Evolutionary conservation across 2,888 invertebrate genomes (phyloP), one percentile per base, ranked within the genome.

Genomic region (Coleophora deauratella): DNA sequence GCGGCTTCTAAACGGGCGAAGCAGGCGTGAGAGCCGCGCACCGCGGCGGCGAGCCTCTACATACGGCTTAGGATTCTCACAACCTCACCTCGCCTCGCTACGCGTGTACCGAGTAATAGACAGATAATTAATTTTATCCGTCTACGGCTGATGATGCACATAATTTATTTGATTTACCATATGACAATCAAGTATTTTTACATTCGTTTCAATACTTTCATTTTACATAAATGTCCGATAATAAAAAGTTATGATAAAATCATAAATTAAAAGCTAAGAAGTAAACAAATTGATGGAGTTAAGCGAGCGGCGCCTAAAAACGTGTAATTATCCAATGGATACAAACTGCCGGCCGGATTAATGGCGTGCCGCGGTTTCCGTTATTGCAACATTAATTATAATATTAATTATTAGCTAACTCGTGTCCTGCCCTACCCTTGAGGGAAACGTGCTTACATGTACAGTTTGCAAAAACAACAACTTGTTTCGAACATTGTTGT

Each of bases 401-500:
- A 84, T 81, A 82, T 84, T 81, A 82, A 82, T 82, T 82, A 84
- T 81, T 79, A 79, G 78, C 72, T 77, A 78, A 80, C 74, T 78
- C 72, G 65, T 70, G 75, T 59, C 56, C 39, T 67, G 55, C 53
- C 66, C 63, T 55, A 62, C 68, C 73, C 76, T 62, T 59, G 52
- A 59, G 69, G 68, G 71, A 64, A 21, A 4, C 57, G 62, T 44
- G 47, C 41, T 51, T 35, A 38, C 40, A 15, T 21, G 63, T 64
- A 67, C 55, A 37, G 63, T 46, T 40, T 40, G 58, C 61, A 63
- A 43, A 57, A 11, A 4, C 28, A n/a, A n/a, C n/a, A n/a, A n/a
- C n/a, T n/a, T n/a, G n/a, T n/a, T n/a, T n/a, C n/a, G n/a, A n/a
- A n/a, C n/a, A n/a, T n/a, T n/a, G n/a, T n/a, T n/a, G n/a, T n/a